These are phyloP conservation scores for Strongylocentrotus purpuratus DNA, from an alignment of 35 echinoderm and acorn worm species.

Conservation along the genomic window DNA sequence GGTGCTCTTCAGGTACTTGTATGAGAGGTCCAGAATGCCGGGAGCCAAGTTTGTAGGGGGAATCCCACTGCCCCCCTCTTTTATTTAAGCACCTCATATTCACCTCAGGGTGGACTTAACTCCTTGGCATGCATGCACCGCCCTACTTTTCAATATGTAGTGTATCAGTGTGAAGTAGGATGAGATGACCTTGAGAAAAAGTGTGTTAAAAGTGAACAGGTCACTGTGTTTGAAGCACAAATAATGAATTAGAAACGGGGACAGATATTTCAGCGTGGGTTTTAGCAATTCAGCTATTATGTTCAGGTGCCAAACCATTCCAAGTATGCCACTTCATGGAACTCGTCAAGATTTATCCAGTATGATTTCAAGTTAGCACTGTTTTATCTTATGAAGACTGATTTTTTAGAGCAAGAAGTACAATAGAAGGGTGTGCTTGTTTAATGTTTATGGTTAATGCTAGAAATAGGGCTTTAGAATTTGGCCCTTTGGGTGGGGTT, in stretches of 20 bases:
- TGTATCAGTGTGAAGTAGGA: neutral
- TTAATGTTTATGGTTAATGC: no score
- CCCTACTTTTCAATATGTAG: neutral
- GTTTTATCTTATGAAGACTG: neutral
- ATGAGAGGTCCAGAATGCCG: neutral
- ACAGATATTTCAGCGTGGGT: neutral
- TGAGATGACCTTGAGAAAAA: neutral
- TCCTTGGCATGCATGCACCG: neutral
- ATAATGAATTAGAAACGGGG: neutral
- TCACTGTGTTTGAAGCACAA: neutral
- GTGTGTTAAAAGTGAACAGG: neutral
- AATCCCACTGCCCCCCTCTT: neutral
- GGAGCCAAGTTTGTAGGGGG: neutral
- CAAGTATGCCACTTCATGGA: neutral
- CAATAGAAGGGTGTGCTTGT: no score
- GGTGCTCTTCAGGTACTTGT: neutral
- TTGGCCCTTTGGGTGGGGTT: no score
- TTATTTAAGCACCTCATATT: neutral
- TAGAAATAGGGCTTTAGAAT: no score
- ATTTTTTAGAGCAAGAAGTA: no score
- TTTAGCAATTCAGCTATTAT: no score
- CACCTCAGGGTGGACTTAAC: neutral
- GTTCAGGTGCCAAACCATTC: neutral
- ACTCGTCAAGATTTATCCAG: neutral
- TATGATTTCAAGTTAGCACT: neutral